These are phyloP conservation scores for Drosophila neotestacea DNA, from an alignment of 2,888 invertebrate species.

Conservation along the genomic window DNA sequence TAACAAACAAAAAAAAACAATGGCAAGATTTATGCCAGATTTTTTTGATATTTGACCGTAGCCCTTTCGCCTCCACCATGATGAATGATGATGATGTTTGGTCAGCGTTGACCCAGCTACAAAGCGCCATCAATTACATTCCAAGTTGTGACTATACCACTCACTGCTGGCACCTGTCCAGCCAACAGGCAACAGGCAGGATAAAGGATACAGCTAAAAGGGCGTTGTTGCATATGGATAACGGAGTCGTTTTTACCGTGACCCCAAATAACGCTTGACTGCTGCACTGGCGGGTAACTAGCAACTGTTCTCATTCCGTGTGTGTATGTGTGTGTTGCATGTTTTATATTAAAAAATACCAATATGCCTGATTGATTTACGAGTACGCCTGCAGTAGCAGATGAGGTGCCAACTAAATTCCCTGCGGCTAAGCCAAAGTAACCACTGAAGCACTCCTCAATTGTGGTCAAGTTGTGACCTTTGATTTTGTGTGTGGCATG, in stretches of 20 bases:
- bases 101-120: constrained; percentile 34
- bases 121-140: constrained; percentile 50
- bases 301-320: constrained; percentile 9
- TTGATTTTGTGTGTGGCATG: constrained; percentile 11
- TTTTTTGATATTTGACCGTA: constrained; percentile 8
- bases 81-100: constrained; percentile 57
- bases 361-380: constrained; percentile 75
- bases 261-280: constrained; percentile 37
- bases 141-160: constrained; percentile 29
- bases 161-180: constrained; percentile 18
- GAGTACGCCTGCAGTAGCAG: constrained; percentile 43
- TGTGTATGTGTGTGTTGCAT: constrained; percentile 13
- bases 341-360: constrained; percentile 72
- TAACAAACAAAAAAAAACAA: constrained; percentile 4
- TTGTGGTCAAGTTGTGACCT: constrained; percentile 26
- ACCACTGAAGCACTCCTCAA: constrained; percentile 32
- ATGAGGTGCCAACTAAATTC: constrained; percentile 28
- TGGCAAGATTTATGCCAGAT: constrained; percentile 27
- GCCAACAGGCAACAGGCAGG: neutral
- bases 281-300: neutral
- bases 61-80: constrained; percentile 5
- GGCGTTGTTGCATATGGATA: constrained; percentile 46
- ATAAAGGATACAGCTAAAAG: constrained; percentile 15
- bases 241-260: constrained; percentile 24
- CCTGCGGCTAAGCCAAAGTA: constrained; percentile 21